Evolutionary conservation across 2,888 invertebrate genomes (phyloP).

Genomic region (Synanthedon andrenaeformis): DNA sequence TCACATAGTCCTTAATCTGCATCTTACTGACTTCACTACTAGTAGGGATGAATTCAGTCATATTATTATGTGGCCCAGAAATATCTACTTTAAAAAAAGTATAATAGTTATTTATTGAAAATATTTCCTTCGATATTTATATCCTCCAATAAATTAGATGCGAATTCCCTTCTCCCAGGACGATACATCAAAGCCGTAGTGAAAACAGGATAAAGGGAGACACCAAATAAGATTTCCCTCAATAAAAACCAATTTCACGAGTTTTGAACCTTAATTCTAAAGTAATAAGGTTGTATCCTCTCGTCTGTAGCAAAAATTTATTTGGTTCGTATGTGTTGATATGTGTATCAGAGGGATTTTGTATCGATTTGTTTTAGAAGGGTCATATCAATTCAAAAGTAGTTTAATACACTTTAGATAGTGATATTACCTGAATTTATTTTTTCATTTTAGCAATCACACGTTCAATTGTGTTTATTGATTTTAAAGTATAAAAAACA

Average conservation of each 20-base stretch:
- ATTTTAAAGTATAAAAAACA: too few species aligned
- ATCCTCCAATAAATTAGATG: slow-evolving; percentile 32
- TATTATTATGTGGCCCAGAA: too few species aligned
- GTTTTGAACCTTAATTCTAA: background rate
- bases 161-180: slow-evolving; percentile 31
- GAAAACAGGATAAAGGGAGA: slow-evolving; percentile 10
- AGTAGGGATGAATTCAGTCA: too few species aligned
- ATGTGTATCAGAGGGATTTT: background rate
- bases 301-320: background rate
- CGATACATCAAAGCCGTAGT: slow-evolving; percentile 32
- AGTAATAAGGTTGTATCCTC: background rate
- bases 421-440: too few species aligned
- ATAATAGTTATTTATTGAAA: too few species aligned
- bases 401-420: too few species aligned
- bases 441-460: too few species aligned
- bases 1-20: too few species aligned
- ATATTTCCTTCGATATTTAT: background rate
- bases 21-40: too few species aligned
- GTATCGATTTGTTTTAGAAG: background rate
- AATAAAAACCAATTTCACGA: background rate
- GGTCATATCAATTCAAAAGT: too few species aligned
- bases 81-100: too few species aligned
- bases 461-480: too few species aligned
- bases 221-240: background rate
- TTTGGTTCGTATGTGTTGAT: slow-evolving; percentile 1